Conservation (phyloP, 2,113 vertebrate genomes). For the Callipepla californica region DNA sequence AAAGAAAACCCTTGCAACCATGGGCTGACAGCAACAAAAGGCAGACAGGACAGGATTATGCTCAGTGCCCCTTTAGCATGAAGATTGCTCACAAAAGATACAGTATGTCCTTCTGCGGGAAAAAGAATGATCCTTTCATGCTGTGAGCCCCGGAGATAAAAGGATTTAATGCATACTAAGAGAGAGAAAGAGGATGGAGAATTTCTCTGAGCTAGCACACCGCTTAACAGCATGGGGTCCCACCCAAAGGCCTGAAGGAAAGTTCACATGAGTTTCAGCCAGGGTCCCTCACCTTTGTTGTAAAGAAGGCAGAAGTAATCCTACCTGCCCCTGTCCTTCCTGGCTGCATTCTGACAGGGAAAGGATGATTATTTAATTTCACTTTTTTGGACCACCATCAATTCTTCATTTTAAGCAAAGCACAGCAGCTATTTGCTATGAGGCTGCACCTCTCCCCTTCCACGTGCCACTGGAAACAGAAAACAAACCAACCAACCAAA, state of each 20-base stretch:
- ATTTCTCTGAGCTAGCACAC: neutral
- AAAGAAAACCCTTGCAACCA: neutral
- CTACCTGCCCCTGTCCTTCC: neutral
- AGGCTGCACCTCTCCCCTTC: neutral
- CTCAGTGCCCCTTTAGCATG: neutral
- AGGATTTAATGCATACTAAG: neutral
- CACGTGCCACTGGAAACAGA: rapidly evolving
- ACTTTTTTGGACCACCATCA: neutral
- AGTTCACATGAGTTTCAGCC: neutral
- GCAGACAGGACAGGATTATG: constrained; percentile 3
- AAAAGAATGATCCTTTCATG: neutral
- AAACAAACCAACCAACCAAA: too few species aligned
- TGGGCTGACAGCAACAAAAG: neutral
- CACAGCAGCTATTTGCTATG: too few species aligned
- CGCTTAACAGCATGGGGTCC: neutral
- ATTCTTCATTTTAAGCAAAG: neutral
- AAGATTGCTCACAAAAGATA: constrained; percentile 44
- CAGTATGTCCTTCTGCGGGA: neutral
- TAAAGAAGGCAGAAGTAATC: neutral
- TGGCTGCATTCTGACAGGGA: neutral
- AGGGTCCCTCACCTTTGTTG: neutral
- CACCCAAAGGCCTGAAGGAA: neutral
- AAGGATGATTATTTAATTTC: neutral
- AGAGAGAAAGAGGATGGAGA: neutral
- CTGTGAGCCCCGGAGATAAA: rapidly evolving